Conservation (phyloP, 2,888 invertebrate genomes). For the Loripinus fragilis region DNA sequence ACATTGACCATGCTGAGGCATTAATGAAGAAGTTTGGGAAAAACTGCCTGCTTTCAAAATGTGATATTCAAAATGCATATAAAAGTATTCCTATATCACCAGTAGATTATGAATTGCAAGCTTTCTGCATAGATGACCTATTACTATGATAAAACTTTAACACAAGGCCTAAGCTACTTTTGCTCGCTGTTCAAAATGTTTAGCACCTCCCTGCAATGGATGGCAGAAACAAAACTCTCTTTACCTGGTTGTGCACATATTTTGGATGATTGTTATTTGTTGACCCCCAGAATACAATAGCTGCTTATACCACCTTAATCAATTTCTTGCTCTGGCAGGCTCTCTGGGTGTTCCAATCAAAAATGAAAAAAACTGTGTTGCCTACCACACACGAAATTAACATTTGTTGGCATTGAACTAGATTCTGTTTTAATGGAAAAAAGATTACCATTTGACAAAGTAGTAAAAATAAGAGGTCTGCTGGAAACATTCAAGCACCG, state of each 20-base stretch:
- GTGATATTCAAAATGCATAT: constrained; percentile 29
- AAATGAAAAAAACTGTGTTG: constrained; percentile 28
- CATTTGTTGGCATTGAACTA: constrained; percentile 40
- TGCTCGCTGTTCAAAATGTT: constrained; percentile 38
- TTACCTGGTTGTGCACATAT: constrained; percentile 25
- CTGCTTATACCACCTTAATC: background rate
- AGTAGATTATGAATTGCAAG: constrained; percentile 17
- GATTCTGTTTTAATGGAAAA: constrained; percentile 32
- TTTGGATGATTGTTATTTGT: constrained; percentile 34
- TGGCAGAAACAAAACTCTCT: constrained; percentile 9
- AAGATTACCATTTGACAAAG: constrained; percentile 33
- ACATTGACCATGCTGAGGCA: constrained; percentile 29
- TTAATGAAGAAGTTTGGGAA: constrained; percentile 24
- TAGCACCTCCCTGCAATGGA: constrained; percentile 26
- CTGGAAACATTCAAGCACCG: background rate
- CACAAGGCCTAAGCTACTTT: constrained; percentile 32
- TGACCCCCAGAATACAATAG: background rate
- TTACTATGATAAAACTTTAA: constrained; percentile 29
- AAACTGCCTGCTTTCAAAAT: constrained; percentile 20
- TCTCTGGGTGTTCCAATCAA: constrained; percentile 40
- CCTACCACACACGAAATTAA: constrained; percentile 17
- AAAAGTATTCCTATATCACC: constrained; percentile 25
- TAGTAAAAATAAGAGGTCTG: constrained; percentile 20
- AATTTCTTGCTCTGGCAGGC: constrained; percentile 17
- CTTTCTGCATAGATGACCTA: constrained; percentile 21